Percentiles rank a stretch among this genome's conserved stretches.
phyloP scores from a whole-genome alignment of 2,113 vertebrate species.

The Notarius quadriscutis region DNA sequence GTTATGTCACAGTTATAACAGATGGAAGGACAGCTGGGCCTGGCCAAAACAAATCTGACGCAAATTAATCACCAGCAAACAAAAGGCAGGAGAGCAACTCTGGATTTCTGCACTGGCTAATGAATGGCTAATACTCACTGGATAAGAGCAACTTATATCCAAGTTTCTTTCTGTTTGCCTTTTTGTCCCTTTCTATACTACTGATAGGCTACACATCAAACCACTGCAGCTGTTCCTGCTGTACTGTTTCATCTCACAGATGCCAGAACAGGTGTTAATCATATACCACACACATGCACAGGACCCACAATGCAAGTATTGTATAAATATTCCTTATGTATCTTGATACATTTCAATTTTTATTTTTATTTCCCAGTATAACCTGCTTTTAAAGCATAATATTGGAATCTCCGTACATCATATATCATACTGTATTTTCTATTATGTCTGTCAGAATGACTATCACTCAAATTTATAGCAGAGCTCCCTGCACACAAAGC shows the following conservation, averaged over 20 bases:
- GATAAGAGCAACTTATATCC: neutral
- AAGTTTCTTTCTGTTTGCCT: neutral
- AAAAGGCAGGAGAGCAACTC: constrained; percentile 52
- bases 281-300: neutral
- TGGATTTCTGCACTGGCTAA: constrained; percentile 38
- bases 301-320: neutral
- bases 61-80: constrained; percentile 69
- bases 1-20: constrained; percentile 60
- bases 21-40: constrained; percentile 70
- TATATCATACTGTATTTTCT: neutral
- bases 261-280: neutral
- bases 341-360: neutral
- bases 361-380: neutral
- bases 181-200: neutral
- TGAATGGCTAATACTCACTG: constrained; percentile 7
- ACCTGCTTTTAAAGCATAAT: neutral
- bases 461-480: neutral
- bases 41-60: constrained; percentile 65
- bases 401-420: neutral
- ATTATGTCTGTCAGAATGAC: neutral
- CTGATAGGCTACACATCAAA: neutral
- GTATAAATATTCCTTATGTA: neutral
- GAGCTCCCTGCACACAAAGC: no score
- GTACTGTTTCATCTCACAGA: neutral
- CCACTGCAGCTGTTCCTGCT: neutral